Conservation (phyloP, 1,140 invertebrate species). For the Alviniconcha marisindica region DNA sequence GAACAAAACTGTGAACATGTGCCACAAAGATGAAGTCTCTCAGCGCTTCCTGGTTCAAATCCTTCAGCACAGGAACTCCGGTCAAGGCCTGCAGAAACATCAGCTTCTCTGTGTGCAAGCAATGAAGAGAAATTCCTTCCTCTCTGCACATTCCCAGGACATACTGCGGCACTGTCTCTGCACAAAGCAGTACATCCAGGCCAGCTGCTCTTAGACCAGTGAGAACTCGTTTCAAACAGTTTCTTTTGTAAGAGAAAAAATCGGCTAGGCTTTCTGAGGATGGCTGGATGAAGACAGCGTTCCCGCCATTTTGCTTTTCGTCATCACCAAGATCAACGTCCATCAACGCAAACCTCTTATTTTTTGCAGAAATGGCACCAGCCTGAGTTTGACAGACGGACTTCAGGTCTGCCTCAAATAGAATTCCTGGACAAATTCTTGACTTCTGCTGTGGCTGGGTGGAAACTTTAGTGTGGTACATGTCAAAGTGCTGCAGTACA, state of each 20-base stretch:
- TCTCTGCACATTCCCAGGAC: constrained; percentile 28
- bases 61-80: not conserved
- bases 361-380: not conserved
- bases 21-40: constrained; percentile 12
- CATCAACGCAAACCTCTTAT: constrained; percentile 5
- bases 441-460: constrained; percentile 1
- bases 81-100: constrained; percentile 15
- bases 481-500: constrained; percentile 17
- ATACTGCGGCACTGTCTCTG: constrained; percentile 30
- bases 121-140: constrained; percentile 33
- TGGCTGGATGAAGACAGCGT: not conserved
- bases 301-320: not conserved
- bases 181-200: constrained; percentile 36
- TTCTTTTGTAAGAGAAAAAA: constrained; percentile 9
- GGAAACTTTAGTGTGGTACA: not conserved
- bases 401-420: constrained; percentile 1
- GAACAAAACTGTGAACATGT: constrained; percentile 1
- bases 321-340: not conserved
- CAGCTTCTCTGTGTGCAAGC: constrained; percentile 33
- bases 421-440: constrained; percentile 4
- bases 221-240: constrained; percentile 13
- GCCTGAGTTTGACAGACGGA: not conserved
- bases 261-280: not conserved
- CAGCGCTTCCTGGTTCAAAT: not conserved
- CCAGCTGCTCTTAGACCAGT: not conserved